Evolutionary conservation across 2,888 invertebrate genomes (phyloP), one percentile per base, ranked within the genome.

Genomic region (Clepsis dumicolana): DNA sequence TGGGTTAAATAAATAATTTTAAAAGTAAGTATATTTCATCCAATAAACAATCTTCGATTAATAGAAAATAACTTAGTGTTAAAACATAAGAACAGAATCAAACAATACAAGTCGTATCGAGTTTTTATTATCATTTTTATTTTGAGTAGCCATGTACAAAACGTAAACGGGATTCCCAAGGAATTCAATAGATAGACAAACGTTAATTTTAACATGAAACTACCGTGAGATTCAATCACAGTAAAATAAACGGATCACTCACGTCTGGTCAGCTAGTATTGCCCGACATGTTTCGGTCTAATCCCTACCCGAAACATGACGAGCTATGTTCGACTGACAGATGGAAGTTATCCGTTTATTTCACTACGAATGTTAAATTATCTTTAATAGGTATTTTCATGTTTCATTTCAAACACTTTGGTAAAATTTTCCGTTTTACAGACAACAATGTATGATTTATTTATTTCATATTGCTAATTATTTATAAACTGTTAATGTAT

Each of bases 401-500:
- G 1, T 16, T 7, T 18, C 16, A 1, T 16, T 41, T 16, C 41
- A 27, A 52, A 35, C 24, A 63, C 41, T 52, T 29, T 57, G 35
- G 18, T 57, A 57, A 27, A 53, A 53, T 27, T 25, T 44, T 8
- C 12, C 48, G 53, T 53, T 53, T 53, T 53, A 48, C 48, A 57
- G 32, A 56, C 32, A 56, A 35, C 35, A 64, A 48, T 21, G 48
- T 1, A 44, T 18, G 44, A 18, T 18, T 18, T 8, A 44, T 44
- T 18, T 44, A 41, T 16, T 44, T 44, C 18, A 18, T 44, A 54
- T n/a, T 35, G 21, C 24, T 24, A 59, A 59, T 38, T 41, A 59
- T n/a, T 38, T 27, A 50, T 67, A 74, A 71, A 71, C 71, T 70
- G 70, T 61, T 65, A 56, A 70, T 71, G 70, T 72, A 72, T 71